These are phyloP conservation scores for Pocillopora damicornis DNA, from an alignment of 64 coral and sea anemone species.

Conservation along the genomic window DNA sequence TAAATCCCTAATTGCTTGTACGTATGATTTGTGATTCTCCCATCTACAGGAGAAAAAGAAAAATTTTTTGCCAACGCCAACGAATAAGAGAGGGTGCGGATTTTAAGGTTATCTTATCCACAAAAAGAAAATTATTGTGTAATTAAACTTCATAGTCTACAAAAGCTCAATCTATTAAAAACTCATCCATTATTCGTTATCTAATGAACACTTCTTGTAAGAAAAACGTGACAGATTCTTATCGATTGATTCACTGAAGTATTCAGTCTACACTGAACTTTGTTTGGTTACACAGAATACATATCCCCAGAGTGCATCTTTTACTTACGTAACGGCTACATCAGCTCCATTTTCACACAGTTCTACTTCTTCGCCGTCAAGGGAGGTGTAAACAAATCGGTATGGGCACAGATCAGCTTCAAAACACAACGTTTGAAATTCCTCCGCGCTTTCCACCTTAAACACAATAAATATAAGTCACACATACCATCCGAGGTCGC, in stretches of 20 bases:
- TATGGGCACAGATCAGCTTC: constrained; percentile 93
- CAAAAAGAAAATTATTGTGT: too few relatives aligned
- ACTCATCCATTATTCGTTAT: too few relatives aligned
- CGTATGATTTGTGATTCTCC: constrained; percentile 88
- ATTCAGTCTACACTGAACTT: too few relatives aligned
- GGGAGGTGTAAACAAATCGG: constrained; percentile 92
- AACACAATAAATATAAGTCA: background rate
- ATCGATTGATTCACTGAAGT: too few relatives aligned
- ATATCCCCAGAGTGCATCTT: too few relatives aligned
- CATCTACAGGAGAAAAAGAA: constrained; percentile 43
- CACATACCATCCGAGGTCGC: background rate
- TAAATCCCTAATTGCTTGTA: constrained; percentile 69
- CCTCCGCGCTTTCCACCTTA: constrained; percentile 80
- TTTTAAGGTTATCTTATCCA: background rate
- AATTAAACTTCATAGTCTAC: too few relatives aligned
- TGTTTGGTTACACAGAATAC: too few relatives aligned
- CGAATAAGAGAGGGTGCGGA: background rate
- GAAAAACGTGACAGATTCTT: too few relatives aligned
- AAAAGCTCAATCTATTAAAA: too few relatives aligned
- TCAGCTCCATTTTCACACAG: constrained; percentile 65
- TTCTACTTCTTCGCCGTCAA: constrained; percentile 84
- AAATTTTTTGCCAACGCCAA: background rate
- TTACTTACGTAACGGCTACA: constrained; percentile 78
- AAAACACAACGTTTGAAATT: constrained; percentile 87
- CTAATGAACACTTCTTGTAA: too few relatives aligned